Evolutionary conservation across 2,888 invertebrate genomes (phyloP), one percentile per base, ranked within the genome.

Genomic region (Mycalesis mineus): DNA sequence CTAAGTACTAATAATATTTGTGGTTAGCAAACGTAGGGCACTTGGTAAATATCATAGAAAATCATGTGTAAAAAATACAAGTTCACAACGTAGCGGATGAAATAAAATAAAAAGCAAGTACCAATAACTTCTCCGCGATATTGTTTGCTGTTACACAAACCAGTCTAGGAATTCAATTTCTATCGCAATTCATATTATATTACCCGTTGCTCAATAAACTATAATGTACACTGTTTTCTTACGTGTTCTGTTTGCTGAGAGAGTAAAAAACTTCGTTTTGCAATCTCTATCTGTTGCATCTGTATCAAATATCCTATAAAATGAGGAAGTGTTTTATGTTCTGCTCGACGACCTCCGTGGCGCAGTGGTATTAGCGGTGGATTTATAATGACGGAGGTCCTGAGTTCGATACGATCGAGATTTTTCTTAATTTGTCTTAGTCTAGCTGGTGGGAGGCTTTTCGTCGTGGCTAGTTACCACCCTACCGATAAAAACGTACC

Each of bases 111-210:
- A 59, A 53, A 31, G 60, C 58, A 63, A 63, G 66, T 68, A 67
- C 65, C 70, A 72, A 72, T 76, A 72, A 68, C 61, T 65, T 62
- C 59, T 67, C 64, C 58, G 60, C 64, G 58, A 68, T 67, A 68
- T 65, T 72, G 70, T 73, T 73, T 71, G 68, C 64, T 62, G 36
- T 65, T 62, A 66, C 61, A 65, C 64, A 67, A 70, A 65, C 56
- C 61, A 69, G 69, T 69, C 65, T 65, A 62, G 67, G 64, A 67
- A 70, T 67, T 62, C 65, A 65, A 68, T 70, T 61, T 66, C 67
- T 66, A 69, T 68, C 63, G 70, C 66, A 55, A 70, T 57, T 60
- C 55, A 63, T 61, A 64, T 65, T 62, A 56, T 55, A 64, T 57
- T 58, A 55, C 47, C 54, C 31, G 11, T n/a, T 22, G 55, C 58